Percentiles rank a stretch among this genome's conserved stretches.
phyloP scores from a whole-genome alignment of 2,113 vertebrate genomes.

The Muscicapa adusta region DNA sequence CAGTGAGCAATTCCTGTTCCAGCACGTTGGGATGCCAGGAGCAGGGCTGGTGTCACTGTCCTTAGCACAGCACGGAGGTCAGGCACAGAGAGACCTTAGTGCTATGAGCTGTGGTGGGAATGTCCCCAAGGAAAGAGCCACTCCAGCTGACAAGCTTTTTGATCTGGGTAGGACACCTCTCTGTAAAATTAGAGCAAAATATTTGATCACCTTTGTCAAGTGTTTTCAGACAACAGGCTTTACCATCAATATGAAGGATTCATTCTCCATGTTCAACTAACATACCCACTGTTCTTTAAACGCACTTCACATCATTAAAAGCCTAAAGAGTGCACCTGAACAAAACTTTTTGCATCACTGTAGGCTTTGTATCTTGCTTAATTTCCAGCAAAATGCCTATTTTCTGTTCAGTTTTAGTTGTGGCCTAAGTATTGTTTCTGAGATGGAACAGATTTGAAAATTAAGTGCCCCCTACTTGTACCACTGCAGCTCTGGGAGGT shows the following conservation, averaged over 20 bases:
- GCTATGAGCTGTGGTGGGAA: not conserved
- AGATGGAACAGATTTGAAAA: not conserved
- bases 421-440: not conserved
- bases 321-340: not conserved
- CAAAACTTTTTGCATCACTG: not conserved
- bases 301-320: not conserved
- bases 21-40: accelerated
- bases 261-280: not conserved
- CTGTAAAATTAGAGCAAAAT: not conserved
- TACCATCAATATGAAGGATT: not conserved
- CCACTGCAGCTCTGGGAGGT: accelerated
- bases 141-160: not conserved
- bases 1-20: not conserved
- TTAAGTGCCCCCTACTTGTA: not conserved
- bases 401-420: not conserved
- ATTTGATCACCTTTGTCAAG: not conserved
- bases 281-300: not conserved
- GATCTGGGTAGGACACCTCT: not conserved
- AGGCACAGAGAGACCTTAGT: not conserved
- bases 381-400: not conserved
- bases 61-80: not conserved
- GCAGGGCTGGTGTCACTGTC: not conserved
- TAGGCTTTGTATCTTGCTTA: not conserved
- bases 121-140: not conserved
- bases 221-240: not conserved